Percentiles rank a stretch among this genome's conserved stretches.
phyloP scores from a whole-genome alignment of 2,888 invertebrate species.

The Monoplex corrugatus region DNA sequence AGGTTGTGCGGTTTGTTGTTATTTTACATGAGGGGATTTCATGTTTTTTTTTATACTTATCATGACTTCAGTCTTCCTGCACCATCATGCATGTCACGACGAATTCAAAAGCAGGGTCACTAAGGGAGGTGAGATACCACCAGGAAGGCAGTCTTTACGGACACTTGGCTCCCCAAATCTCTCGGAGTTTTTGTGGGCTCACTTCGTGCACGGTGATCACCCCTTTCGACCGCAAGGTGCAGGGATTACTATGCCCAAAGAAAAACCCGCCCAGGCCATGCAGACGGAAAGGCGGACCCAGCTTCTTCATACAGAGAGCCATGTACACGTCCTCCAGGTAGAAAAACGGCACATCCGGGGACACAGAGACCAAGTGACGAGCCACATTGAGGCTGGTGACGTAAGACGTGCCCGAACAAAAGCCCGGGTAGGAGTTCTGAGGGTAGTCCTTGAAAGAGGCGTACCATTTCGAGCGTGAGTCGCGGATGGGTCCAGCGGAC shows the following conservation, averaged over 20 bases:
- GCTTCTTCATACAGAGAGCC: conserved; percentile 63
- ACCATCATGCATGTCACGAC: no score
- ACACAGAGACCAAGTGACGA: conserved; percentile 61
- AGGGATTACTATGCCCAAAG: conserved; percentile 1
- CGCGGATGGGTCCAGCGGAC: conserved; percentile 61
- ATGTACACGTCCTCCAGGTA: conserved; percentile 75
- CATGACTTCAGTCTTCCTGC: no score
- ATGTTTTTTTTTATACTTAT: no score
- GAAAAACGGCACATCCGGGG: conserved; percentile 70
- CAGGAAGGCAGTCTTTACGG: no score
- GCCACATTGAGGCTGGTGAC: conserved; percentile 66
- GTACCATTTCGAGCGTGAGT: conserved; percentile 70
- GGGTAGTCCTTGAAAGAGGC: conserved; percentile 67
- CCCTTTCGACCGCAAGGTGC: neutral
- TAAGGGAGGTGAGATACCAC: no score
- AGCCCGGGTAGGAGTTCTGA: conserved; percentile 66
- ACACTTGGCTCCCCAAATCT: conserved; percentile 35
- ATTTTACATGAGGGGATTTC: no score
- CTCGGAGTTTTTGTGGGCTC: neutral
- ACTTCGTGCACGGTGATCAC: conserved; percentile 31
- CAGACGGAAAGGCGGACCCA: conserved; percentile 58
- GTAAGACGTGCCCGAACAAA: conserved; percentile 73
- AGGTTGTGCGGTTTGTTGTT: no score
- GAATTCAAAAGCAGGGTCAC: no score
- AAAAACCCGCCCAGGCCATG: conserved; percentile 62